Evolutionary conservation across 2,113 vertebrate genomes (phyloP), one percentile per base, ranked within the genome.

Genomic region (Rattus norvegicus): DNA sequence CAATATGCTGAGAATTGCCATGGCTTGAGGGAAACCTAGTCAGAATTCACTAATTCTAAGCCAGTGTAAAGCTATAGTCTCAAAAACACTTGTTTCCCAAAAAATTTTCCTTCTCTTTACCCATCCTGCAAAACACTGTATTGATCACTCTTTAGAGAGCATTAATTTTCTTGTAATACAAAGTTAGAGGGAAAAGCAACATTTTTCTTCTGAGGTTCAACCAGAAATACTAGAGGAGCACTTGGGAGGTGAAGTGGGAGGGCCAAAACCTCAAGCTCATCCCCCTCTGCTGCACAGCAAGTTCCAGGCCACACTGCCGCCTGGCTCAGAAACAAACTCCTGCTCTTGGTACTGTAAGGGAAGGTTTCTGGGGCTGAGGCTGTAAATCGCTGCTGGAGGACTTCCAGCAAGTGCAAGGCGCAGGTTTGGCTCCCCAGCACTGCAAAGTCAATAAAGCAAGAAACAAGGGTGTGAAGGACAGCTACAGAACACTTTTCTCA

Each of bases 101-200:
- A 88, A 91, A 89, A 30, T 16, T 92, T 17, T 59, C 77, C 16
- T 67, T n/a, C 61, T 93, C 72, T 96, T 80, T 96, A 81, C 52
- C 84, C 33, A 90, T 28, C 83, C 4, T 88, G 43, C 56, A 19
- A 61, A 11, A 59, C 92, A 73, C 1, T 73, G 1, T 72, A 80
- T 20, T 70, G 52, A 73, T 49, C 14, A 70, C 16, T 84, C 84
- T 13, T 67, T 84, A 65, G 10, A 92, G 36, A 80, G 13, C 61
- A 56, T 39, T 77, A n/a, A 30, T 22, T 39, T 69, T 84, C 76
- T 83, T 81, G 43, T 54, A 49, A 92, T 20, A 6, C 79, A 92
- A 88, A 91, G 20, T 80, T 73, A 87, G 89, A n/a, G 1, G 1
- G 0, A 2, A n/a, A 81, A 59, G 13, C 67, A 96, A 90, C 52